Evolutionary conservation across 2,888 invertebrate genomes (phyloP).

Genomic region (Eremobia ochroleuca): DNA sequence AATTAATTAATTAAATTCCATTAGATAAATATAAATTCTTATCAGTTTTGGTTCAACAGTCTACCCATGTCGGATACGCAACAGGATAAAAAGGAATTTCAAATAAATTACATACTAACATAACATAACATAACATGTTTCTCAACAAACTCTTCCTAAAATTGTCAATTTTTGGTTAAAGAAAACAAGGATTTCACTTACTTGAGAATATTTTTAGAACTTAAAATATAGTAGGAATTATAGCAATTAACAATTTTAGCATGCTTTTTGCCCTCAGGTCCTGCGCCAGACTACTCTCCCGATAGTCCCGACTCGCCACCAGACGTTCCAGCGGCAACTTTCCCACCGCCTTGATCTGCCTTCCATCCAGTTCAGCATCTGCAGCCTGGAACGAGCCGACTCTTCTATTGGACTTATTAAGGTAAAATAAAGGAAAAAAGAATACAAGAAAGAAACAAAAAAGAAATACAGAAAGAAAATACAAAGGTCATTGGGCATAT

Average conservation of each 20-base stretch:
- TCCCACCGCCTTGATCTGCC: conserved; percentile 95
- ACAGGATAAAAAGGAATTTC: no score
- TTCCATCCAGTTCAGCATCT: conserved; percentile 95
- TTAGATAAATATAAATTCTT: no score
- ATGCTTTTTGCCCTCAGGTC: conserved; percentile 89
- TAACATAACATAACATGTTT: neutral
- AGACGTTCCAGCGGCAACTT: conserved; percentile 95
- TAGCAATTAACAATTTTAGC: neutral
- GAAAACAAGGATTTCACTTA: neutral
- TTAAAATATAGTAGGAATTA: no score
- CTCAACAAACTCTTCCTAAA: neutral
- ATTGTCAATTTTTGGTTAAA: neutral
- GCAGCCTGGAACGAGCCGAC: conserved; percentile 93
- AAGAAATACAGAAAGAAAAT: no score
- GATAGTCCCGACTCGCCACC: conserved; percentile 95
- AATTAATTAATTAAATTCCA: neutral
- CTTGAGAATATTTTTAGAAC: neutral
- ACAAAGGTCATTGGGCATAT: no score
- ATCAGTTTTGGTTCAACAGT: no score
- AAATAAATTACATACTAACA: no score
- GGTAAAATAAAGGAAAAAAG: no score
- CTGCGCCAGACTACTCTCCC: conserved; percentile 95
- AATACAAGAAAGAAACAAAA: no score
- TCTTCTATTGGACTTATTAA: conserved; percentile 94
- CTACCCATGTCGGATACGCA: no score